Evolutionary conservation across 2,888 invertebrate species (phyloP).

Genomic region (Drosophila trichaetosa): DNA sequence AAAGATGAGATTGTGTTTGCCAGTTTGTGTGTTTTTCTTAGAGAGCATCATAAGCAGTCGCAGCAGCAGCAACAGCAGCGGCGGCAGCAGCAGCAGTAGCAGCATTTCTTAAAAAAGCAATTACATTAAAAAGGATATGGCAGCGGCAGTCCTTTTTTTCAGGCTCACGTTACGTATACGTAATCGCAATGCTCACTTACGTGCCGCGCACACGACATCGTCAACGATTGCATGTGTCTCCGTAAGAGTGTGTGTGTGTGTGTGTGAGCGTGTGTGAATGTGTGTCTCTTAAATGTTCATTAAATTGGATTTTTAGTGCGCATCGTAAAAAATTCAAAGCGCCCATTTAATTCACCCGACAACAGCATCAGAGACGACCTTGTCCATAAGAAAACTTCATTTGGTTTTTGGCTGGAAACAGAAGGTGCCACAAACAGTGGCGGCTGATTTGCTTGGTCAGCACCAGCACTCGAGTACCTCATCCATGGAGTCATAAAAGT

Average conservation of each 20-base stretch:
- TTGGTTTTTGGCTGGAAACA: conserved; percentile 39
- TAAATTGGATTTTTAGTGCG: conserved; percentile 84
- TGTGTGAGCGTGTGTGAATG: conserved; percentile 40
- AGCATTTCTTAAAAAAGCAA: conserved; percentile 82
- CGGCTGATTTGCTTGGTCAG: conserved; percentile 57
- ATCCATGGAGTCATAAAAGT: conserved; percentile 64
- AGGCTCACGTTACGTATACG: conserved; percentile 61
- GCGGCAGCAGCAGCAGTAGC: conserved; percentile 30
- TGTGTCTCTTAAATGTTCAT: conserved; percentile 84
- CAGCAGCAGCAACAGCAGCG: conserved; percentile 19
- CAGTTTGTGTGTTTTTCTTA: conserved; percentile 36
- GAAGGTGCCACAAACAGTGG: conserved; percentile 48
- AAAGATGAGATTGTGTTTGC: conserved; percentile 21
- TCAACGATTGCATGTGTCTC: conserved; percentile 25
- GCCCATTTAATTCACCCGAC: conserved; percentile 74
- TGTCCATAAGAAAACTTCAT: conserved; percentile 46
- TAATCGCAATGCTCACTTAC: conserved; percentile 66
- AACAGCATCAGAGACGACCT: conserved; percentile 42
- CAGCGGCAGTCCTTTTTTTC: conserved; percentile 65
- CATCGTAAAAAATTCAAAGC: conserved; percentile 82
- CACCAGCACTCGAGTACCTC: conserved; percentile 54
- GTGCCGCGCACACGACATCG: conserved; percentile 51
- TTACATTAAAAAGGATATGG: conserved; percentile 83
- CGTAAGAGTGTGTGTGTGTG: conserved; percentile 21
- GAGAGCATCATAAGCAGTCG: conserved; percentile 54